Base-by-base conservation (phyloP, 2,888 invertebrate species). In the Smittia aterrima region DNA sequence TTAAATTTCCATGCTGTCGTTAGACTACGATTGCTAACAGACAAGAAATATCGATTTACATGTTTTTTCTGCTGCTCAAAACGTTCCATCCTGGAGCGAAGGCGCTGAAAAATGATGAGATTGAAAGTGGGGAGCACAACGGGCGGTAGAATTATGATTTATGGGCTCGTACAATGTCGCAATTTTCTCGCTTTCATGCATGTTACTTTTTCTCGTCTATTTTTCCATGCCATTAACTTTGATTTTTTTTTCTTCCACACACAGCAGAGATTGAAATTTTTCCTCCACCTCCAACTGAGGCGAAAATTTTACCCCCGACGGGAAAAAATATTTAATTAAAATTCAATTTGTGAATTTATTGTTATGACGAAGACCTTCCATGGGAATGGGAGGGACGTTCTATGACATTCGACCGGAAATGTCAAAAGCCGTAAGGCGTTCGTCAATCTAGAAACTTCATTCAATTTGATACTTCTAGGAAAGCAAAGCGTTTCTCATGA, bases 331-430 rank as follows among this genome's bases (percentile, higher is more conserved):
- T 64, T 64, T 64, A 64, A 64, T 64, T 64, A 64, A 27, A 64
- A 64, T 64, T 64, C 64, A 64, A 64, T 64, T 64, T 64, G 27
- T 27, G 27, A 27, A 64, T 64, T 64, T 64, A 27, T 64, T 25
- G 58, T 22, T 22, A 18, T 18, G 22, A 58, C 58, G 58, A 6
- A 20, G 58, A 58, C 9, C 20, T 18, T 58, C 2, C 18, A 18
- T 4, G 13, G 64, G 9, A 27, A 18, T 7, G 20, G n/a, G n/a
- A 58, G n/a, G 58, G 22, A 58, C 20, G n/a, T 22, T 22, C 4
- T 18, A 7, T 9, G 58, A 58, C 58, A 58, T 22, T 18, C 58
- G 58, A 58, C 58, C 58, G 18, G 18, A 47, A 58, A 58, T 32
- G 32, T 58, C 58, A 22, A 2, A 58, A 58, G 58, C 58, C 58